Evolutionary conservation across 2,797 vertebrate genomes (phyloP), one percentile per base, ranked within the genome.

Genomic region (Anabas testudineus): DNA sequence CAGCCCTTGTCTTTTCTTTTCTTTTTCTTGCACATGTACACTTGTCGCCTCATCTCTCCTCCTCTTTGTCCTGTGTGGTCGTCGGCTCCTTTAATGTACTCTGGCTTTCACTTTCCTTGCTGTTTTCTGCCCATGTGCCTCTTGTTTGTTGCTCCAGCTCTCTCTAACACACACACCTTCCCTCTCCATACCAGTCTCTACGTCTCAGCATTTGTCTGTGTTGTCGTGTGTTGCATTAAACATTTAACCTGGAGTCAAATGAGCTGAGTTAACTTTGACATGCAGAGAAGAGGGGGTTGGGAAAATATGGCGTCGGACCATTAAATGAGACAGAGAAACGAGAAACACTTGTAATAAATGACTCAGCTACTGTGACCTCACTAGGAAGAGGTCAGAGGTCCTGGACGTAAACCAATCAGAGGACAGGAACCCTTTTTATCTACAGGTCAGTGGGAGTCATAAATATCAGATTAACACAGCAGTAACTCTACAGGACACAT

Each of bases 391-490:
- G 80, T 86, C 79, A 87, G 66, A 76, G 88, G 4, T 56, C 32
- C n/a, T 48, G 42, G 54, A 75, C 70, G 84, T 85, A 67, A 79
- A 77, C 76, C 84, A 81, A 85, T 87, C 80, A 82, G 8, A 83
- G 47, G 46, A 48, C 59, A 72, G 84, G 73, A 84, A 80, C 30
- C 63, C 62, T 58, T 84, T 80, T 71, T 76, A 85, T 90, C 85
- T 65, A 43, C 45, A 54, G 67, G 39, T 74, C 62, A 70, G 52
- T 32, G 41, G 49, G 45, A 67, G 78, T 84, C 72, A 67, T 88
- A 87, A 85, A 90, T 88, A 83, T 80, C 73, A 78, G 78, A 85
- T 80, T 71, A 74, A 67, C 24, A 6, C 39, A 1, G 59, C 80
- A 49, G 56, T 39, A 41, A 66, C 42, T 61, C 42, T 47, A 34